Evolutionary conservation across 2,888 invertebrate species (phyloP).

Genomic region (Idaea biselata): DNA sequence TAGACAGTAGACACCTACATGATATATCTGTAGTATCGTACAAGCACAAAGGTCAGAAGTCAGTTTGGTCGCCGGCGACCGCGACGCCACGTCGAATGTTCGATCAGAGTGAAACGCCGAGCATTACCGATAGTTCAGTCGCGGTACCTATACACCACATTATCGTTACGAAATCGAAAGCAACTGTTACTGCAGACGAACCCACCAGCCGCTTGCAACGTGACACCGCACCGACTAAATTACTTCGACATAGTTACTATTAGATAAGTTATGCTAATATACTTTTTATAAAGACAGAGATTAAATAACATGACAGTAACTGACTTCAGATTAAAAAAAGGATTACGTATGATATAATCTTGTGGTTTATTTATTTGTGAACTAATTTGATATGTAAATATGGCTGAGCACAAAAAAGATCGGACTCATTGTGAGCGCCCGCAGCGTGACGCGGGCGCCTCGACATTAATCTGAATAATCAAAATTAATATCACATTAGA

Average conservation of each 20-base stretch:
- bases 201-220: slow-evolving; percentile 38
- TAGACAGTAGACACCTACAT: not conserved
- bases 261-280: slow-evolving; percentile 5
- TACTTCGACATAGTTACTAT: slow-evolving; percentile 2
- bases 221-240: slow-evolving; percentile 44
- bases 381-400: slow-evolving; percentile 1
- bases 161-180: slow-evolving; percentile 63
- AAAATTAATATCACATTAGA: not conserved
- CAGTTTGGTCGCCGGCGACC: slow-evolving; percentile 20
- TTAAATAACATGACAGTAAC: slow-evolving; percentile 3
- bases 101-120: slow-evolving; percentile 59
- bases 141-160: slow-evolving; percentile 31
- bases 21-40: not conserved
- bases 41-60: slow-evolving; percentile 16
- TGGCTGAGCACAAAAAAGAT: not conserved
- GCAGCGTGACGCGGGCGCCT: not conserved
- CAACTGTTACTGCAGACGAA: slow-evolving; percentile 20
- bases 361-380: not conserved
- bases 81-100: not conserved
- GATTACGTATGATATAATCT: not conserved
- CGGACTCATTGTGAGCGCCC: not conserved
- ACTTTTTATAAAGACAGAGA: not conserved
- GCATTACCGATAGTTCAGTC: slow-evolving; percentile 58
- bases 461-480: not conserved
- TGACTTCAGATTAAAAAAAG: not conserved